These are phyloP conservation scores for Bucorvus abyssinicus DNA, from an alignment of 2,797 vertebrate genomes.

Conservation along the genomic window DNA sequence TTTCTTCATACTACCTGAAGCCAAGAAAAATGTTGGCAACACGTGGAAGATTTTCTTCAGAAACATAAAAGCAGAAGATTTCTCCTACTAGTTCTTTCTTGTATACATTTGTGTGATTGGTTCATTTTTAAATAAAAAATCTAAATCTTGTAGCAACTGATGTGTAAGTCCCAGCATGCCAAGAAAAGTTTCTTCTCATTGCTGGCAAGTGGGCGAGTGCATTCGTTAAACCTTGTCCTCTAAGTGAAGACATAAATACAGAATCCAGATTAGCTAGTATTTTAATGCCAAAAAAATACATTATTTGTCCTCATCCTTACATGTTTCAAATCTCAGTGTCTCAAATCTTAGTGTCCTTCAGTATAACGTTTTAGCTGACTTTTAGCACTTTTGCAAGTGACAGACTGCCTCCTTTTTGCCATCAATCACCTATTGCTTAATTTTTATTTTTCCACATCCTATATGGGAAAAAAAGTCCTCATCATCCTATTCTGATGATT, in stretches of 20 bases:
- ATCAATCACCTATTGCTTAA: not conserved
- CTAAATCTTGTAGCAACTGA: not conserved
- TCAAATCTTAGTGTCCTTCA: not conserved
- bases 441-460: not conserved
- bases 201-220: not conserved
- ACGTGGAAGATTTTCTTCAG: not conserved
- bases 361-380: not conserved
- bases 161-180: not conserved
- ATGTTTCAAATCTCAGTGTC: not conserved
- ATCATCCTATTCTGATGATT: not conserved
- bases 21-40: not conserved
- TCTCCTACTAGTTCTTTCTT: not conserved
- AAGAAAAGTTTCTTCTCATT: not conserved
- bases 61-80: not conserved
- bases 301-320: not conserved
- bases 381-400: not conserved
- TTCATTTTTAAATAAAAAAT: not conserved
- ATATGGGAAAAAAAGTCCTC: not conserved
- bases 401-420: not conserved
- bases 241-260: not conserved
- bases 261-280: not conserved
- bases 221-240: not conserved
- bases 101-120: not conserved
- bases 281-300: not conserved
- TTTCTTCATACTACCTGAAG: not conserved